A percentile compares a stretch with the other conserved stretches of the same genome.
These are phyloP conservation scores for Odiellus spinosus DNA, from an alignment of 2,888 invertebrate genomes.

Conservation along the genomic window DNA sequence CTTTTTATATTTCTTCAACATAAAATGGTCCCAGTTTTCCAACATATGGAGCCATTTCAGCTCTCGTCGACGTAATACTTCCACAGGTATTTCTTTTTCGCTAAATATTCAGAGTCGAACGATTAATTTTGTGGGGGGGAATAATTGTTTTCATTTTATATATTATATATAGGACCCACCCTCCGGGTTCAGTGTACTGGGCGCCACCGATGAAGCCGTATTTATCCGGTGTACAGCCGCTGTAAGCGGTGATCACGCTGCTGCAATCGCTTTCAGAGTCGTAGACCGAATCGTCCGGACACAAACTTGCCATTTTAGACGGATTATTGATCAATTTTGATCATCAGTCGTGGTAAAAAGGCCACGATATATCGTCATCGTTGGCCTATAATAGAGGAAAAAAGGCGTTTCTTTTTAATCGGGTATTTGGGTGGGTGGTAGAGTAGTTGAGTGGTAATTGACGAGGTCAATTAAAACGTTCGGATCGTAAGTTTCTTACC, in stretches of 20 bases:
- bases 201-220: constrained; percentile 83
- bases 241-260: constrained; percentile 28
- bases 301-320: constrained; percentile 22
- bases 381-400: too few species aligned
- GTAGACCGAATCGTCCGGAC: constrained; percentile 18
- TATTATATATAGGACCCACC: constrained; percentile 24
- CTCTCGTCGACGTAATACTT: constrained; percentile 72
- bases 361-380: too few species aligned
- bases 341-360: too few species aligned
- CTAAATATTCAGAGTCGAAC: too few species aligned
- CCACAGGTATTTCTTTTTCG: constrained; percentile 31
- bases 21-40: constrained; percentile 81
- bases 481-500: too few species aligned
- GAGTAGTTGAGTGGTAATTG: too few species aligned
- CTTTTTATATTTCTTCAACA: constrained; percentile 43
- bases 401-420: too few species aligned
- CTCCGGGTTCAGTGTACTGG: constrained; percentile 63
- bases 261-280: constrained; percentile 28
- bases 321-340: too few species aligned
- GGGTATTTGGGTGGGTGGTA: too few species aligned
- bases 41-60: constrained; percentile 96
- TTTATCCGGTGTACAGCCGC: constrained; percentile 48
- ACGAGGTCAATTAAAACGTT: too few species aligned
- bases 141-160: too few species aligned
- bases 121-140: too few species aligned